Conservation (phyloP, 35 echinoderm and acorn worm genomes). For the Apostichopus californicus region DNA sequence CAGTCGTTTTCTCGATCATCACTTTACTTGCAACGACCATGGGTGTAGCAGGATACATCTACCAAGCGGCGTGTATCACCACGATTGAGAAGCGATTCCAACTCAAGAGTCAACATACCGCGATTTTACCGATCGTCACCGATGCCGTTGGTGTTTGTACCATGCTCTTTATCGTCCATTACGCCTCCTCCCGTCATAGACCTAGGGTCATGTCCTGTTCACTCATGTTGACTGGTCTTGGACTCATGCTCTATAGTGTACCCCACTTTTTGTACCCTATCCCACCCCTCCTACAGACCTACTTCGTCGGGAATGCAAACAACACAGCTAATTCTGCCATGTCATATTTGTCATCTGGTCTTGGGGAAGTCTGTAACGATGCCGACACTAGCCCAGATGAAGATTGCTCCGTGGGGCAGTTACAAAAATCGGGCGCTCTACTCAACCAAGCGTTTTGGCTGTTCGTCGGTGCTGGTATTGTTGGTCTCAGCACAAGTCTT, state of each 20-base stretch:
- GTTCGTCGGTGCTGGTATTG: constrained; percentile 20
- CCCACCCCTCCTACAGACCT: constrained; percentile 3
- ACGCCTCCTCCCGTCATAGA: constrained; percentile 1
- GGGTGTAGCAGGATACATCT: neutral
- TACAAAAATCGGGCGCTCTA: constrained; percentile 11
- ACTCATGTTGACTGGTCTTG: constrained; percentile 13
- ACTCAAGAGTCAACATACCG: constrained; percentile 13
- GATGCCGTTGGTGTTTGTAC: neutral
- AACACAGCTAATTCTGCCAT: neutral
- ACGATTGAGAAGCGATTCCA: constrained; percentile 25
- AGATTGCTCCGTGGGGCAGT: neutral
- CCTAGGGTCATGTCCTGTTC: neutral
- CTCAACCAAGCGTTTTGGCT: constrained; percentile 16
- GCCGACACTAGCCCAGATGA: neutral
- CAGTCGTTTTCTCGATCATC: constrained; percentile 13
- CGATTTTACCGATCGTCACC: neutral
- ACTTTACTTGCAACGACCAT: neutral
- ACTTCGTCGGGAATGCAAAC: neutral
- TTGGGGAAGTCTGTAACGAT: too few species aligned
- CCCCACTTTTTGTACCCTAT: neutral
- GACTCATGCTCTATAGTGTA: neutral
- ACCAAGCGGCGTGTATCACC: constrained; percentile 6
- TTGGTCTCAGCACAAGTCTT: constrained; percentile 23
- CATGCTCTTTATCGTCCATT: constrained; percentile 27
- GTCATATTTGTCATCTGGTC: neutral